Evolutionary conservation across 2,888 invertebrate species (phyloP).

Genomic region (Ophion costatus): DNA sequence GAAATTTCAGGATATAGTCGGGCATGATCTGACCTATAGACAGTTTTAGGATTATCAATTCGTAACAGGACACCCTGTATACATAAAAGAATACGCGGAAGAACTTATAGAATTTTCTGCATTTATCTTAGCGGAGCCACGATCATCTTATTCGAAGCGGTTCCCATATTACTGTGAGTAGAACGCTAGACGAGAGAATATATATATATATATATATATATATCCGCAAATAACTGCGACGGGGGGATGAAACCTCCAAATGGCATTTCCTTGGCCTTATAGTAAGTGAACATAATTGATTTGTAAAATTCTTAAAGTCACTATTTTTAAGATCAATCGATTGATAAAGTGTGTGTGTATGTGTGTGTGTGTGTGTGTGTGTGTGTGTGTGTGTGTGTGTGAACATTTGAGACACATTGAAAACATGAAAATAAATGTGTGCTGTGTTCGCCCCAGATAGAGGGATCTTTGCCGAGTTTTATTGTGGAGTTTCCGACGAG

Average conservation of each 20-base stretch:
- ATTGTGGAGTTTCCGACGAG: no score
- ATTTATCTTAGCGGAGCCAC: conserved; percentile 47
- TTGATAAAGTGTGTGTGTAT: conserved; percentile 4
- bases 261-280: neutral
- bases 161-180: conserved; percentile 34
- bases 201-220: conserved; percentile 48
- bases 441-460: neutral
- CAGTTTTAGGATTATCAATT: no score
- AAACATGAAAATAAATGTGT: neutral
- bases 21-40: no score
- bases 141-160: conserved; percentile 53
- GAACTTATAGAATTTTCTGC: conserved; percentile 55
- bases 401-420: neutral
- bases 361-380: conserved; percentile 31
- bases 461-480: no score
- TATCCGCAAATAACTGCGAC: conserved; percentile 37
- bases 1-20: no score
- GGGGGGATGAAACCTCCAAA: conserved; percentile 24
- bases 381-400: conserved; percentile 9
- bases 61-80: neutral
- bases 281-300: neutral
- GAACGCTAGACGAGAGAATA: conserved; percentile 28
- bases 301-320: neutral
- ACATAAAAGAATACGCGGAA: conserved; percentile 26
- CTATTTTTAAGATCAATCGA: neutral